Conservation (phyloP, 2,113 vertebrate genomes). For the Coturnix japonica region DNA sequence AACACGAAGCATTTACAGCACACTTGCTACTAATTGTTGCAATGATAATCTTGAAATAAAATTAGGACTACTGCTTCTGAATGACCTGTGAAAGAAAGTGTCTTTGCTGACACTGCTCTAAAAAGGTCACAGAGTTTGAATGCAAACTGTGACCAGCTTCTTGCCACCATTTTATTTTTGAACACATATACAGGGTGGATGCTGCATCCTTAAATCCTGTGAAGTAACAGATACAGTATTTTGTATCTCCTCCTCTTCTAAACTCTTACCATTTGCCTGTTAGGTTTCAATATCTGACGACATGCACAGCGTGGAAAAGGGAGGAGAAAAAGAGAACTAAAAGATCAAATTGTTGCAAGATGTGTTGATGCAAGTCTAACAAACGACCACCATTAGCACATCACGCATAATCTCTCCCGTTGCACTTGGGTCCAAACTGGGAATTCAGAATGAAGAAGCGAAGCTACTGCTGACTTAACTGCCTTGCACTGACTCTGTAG, state of each 20-base stretch:
- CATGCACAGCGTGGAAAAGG: conserved; percentile 86
- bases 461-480: neutral
- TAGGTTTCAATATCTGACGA: conserved; percentile 92
- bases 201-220: conserved; percentile 51
- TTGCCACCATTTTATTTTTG: conserved; percentile 73
- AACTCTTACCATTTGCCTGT: conserved; percentile 94
- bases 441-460: neutral
- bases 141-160: neutral
- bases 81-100: conserved; percentile 55
- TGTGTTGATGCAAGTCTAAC: neutral
- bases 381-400: neutral
- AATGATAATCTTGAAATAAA: neutral
- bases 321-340: conserved; percentile 75
- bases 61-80: neutral
- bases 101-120: conserved; percentile 41
- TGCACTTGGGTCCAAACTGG: neutral
- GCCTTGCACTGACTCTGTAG: neutral
- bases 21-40: neutral
- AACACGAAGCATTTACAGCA: neutral
- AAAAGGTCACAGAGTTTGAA: neutral
- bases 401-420: neutral
- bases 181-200: conserved; percentile 40
- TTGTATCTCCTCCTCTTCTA: conserved; percentile 63
- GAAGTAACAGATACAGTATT: conserved; percentile 56
- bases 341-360: conserved; percentile 59